phyloP scores from a whole-genome alignment of 2,797 vertebrate genomes.

The Onychomys leucogaster region DNA sequence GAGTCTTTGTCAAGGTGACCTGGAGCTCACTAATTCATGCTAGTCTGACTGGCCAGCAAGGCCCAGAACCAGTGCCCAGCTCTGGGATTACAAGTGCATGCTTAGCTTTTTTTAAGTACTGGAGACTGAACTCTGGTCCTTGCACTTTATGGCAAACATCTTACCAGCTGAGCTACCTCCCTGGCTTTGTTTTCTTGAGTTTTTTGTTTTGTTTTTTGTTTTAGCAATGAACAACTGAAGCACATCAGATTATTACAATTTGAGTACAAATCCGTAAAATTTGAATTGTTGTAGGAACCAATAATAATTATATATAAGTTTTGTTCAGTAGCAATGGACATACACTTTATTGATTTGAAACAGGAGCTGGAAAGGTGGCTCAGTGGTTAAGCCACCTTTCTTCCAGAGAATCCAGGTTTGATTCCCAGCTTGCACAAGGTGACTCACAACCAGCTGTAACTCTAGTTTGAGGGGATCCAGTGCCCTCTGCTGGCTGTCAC shows the following conservation, averaged over 20 bases:
- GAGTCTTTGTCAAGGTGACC: neutral
- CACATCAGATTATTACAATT: constrained; percentile 1
- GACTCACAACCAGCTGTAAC: neutral
- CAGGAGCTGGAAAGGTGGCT: neutral
- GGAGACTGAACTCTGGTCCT: neutral
- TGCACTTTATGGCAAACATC: neutral
- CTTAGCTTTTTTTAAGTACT: neutral
- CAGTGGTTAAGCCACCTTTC: neutral
- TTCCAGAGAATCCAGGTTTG: neutral
- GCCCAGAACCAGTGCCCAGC: neutral
- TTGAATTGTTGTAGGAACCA: neutral
- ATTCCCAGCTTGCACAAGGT: neutral
- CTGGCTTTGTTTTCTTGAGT: neutral
- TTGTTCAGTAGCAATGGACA: neutral
- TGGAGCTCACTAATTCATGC: neutral
- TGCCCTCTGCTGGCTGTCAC: neutral
- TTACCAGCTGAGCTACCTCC: neutral
- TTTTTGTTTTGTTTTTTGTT: neutral
- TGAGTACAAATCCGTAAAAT: neutral
- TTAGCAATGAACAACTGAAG: constrained; percentile 18
- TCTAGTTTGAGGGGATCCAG: no score
- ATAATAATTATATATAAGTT: constrained; percentile 30
- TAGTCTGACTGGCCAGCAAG: neutral
- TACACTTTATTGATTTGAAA: neutral
- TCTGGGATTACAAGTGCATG: neutral